Evolutionary conservation across 2,888 invertebrate genomes (phyloP), one percentile per base, ranked within the genome.

Genomic region (Uloborus plumipes): DNA sequence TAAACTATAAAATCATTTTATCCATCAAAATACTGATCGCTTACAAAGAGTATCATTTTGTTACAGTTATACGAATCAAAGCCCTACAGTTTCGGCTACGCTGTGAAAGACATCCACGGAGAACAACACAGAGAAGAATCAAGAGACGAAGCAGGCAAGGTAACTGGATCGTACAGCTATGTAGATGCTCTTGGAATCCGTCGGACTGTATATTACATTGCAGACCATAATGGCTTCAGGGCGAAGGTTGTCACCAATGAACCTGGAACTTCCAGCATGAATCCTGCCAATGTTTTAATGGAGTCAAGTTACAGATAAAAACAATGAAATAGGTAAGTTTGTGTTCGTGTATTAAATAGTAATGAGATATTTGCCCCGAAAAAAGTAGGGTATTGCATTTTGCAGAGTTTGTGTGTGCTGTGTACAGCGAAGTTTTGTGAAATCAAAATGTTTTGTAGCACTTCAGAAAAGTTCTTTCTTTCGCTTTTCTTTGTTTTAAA

Each of bases 161-260:
- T 83, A 4, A 64, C 55, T 1, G 83, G 83, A 18, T 77, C 72
- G 16, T 83, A 83, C 31, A 76, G 83, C 4, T 83, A 73, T 22
- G 76, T 73, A 3, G 83, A 83, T 61, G 77, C 77, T 16, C 18
- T 53, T 1, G 83, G 83, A 15, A 77, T 83, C 69, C 59, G 78
- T 15, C 53, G 83, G 15, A 74, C 70, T 3, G 80, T 81, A 22
- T 61, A 82, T 16, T 77, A 82, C 61, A 26, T 77, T 39, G 76
- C 77, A 0, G 76, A 82, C 31, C 72, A 82, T 13, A 39, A 62
- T 2, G 82, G 82, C 3, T 82, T 82, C 65, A 15, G 82, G n/a
- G 82, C 82, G 2, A 82, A 82, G 39, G 70, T 82, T 13, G 22
- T 82, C 13, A 82, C 82, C 0, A 82, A 82, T 22, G 82, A 82